A percentile compares a stretch with the other conserved stretches of the same genome.
phyloP scores from a whole-genome alignment of 2,797 vertebrate species.

The Coluber constrictor region DNA sequence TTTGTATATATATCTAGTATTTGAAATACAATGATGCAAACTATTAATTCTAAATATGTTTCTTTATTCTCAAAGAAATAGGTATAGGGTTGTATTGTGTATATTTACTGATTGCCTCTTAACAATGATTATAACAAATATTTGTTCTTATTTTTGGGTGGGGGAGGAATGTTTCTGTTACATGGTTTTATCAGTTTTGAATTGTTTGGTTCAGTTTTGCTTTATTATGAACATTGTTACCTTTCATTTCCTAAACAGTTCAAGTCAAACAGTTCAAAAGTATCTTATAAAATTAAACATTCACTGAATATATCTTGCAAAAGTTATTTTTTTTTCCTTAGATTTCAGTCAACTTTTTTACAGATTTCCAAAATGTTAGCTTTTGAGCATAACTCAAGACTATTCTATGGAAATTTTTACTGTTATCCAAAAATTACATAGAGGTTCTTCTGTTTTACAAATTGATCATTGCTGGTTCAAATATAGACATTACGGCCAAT shows the following conservation, averaged over 20 bases:
- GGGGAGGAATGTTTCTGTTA: background rate
- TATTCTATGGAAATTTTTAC: background rate
- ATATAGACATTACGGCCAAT: background rate
- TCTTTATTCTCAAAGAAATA: background rate
- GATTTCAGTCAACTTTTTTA: background rate
- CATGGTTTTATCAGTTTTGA: conserved; percentile 4
- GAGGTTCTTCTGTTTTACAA: background rate
- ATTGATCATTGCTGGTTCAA: background rate
- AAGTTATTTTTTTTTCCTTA: background rate
- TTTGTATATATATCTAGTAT: background rate
- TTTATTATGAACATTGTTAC: background rate
- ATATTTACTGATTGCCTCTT: background rate
- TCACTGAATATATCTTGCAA: background rate
- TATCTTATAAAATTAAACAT: background rate
- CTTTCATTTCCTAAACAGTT: background rate
- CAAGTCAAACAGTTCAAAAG: background rate
- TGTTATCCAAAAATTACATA: background rate
- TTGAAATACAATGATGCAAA: background rate
- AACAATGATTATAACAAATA: background rate
- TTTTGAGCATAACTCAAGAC: background rate
- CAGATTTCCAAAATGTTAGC: background rate
- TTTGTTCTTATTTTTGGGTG: background rate
- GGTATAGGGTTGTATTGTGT: background rate
- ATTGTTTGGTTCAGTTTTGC: background rate
- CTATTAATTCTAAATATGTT: background rate